Base-by-base conservation (phyloP, 2,888 invertebrate genomes). In the Dromius quadrimaculatus region DNA sequence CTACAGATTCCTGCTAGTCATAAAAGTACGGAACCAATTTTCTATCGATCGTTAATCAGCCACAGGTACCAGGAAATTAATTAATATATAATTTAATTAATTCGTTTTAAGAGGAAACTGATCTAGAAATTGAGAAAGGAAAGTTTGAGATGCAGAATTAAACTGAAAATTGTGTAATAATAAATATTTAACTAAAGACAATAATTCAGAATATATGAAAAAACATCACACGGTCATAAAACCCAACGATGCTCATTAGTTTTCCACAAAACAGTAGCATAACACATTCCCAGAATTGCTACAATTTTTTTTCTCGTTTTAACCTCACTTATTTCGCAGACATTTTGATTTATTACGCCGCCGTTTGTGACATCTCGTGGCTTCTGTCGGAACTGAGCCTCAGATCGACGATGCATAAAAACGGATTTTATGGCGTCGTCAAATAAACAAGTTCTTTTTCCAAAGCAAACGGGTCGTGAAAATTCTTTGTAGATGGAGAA, bases 381-480 rank as follows among this genome's bases (percentile, higher is more conserved):
- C 41, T 59, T 45, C 68, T 41, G 50, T 47, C 50, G 50, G 64
- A 62, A 41, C 41, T 62, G 34, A 59, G 59, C 59, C 59, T 34
- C 50, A 11, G 34, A 20, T 34, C 47, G 45, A 19, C 64, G 62
- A 15, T 43, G 41, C 68, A 59, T 68, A 68, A 68, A 68, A 45
- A 68, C 45, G 68, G 45, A 68, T 68, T 68, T 68, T 68, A 68
- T 43, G 68, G 45, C 68, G 19, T 68, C 57, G 45, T 68, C 68
- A 68, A 68, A 68, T 68, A 68, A 68, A 68, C 68, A 68, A 68
- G 68, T 54, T 57, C 66, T 45, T 22, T 23, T 45, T 62, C 41
- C 15, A 20, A 62, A 22, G 13, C 9, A 22, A 28, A 41, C 41
- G 9, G 6, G 11, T 11, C 11, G 15, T 6, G 47, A 65, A 54